These are phyloP conservation scores for Muscicapa comitata DNA, from an alignment of 2,797 vertebrate species.

Conservation along the genomic window DNA sequence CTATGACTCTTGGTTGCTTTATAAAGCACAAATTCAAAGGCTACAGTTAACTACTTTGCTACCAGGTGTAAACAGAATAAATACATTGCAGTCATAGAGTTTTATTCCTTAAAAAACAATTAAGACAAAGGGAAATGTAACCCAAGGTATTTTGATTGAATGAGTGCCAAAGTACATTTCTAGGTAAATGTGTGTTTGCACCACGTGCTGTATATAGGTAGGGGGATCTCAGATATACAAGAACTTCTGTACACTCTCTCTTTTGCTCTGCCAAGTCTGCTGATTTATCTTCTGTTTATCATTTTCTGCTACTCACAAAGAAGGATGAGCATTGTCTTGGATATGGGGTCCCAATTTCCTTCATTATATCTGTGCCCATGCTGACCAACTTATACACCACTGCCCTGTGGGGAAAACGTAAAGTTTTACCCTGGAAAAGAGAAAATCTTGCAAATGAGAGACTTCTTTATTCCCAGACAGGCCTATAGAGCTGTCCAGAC, in stretches of 20 bases:
- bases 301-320: not conserved
- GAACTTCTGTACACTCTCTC: not conserved
- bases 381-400: not conserved
- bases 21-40: not conserved
- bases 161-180: not conserved
- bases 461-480: not conserved
- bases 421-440: not conserved
- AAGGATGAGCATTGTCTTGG: not conserved
- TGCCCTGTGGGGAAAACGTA: not conserved
- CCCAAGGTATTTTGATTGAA: not conserved
- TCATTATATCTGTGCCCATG: not conserved
- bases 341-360: not conserved
- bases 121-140: not conserved
- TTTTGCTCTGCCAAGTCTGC: not conserved
- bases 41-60: not conserved
- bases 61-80: not conserved
- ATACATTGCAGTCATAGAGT: not conserved
- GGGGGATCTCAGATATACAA: not conserved
- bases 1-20: not conserved
- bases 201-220: accelerated
- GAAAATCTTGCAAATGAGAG: not conserved
- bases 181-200: not conserved
- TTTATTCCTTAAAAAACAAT: not conserved
- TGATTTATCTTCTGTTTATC: not conserved
- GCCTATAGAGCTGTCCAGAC: not conserved